These are phyloP conservation scores for Otus scops DNA, from an alignment of 2,797 vertebrate genomes.

Conservation along the genomic window DNA sequence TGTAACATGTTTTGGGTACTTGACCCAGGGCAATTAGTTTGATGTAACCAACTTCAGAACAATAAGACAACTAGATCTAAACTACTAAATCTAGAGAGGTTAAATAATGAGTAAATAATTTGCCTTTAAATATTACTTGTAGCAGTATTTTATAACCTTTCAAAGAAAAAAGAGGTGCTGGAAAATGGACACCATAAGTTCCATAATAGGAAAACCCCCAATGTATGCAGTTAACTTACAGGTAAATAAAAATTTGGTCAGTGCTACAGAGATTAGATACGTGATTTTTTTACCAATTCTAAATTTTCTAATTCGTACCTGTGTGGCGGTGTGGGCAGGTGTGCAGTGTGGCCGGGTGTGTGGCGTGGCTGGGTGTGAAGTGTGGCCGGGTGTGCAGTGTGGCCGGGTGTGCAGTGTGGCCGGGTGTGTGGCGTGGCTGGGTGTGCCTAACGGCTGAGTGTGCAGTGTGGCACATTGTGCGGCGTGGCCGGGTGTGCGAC, in stretches of 20 bases:
- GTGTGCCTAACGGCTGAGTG: no score
- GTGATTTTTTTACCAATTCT: not conserved
- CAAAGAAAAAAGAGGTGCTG: not conserved
- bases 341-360: accelerated
- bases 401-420: accelerated
- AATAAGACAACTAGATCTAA: not conserved
- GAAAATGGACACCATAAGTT: not conserved
- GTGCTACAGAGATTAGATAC: not conserved
- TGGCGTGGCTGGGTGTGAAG: accelerated
- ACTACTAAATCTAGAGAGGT: not conserved
- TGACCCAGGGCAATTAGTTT: not conserved
- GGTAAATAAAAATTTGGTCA: not conserved
- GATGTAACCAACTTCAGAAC: not conserved
- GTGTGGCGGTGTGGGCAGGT: no score
- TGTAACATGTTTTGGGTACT: not conserved
- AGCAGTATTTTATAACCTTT: not conserved
- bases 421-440: no score
- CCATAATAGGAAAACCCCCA: not conserved
- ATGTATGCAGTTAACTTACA: not conserved
- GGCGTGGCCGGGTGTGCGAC: no score
- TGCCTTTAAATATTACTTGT: not conserved
- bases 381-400: accelerated
- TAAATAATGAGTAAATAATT: not conserved
- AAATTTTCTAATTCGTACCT: not conserved
- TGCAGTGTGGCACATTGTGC: no score